phyloP scores from a whole-genome alignment of 2,113 vertebrate species.

The Caloenas nicobarica region DNA sequence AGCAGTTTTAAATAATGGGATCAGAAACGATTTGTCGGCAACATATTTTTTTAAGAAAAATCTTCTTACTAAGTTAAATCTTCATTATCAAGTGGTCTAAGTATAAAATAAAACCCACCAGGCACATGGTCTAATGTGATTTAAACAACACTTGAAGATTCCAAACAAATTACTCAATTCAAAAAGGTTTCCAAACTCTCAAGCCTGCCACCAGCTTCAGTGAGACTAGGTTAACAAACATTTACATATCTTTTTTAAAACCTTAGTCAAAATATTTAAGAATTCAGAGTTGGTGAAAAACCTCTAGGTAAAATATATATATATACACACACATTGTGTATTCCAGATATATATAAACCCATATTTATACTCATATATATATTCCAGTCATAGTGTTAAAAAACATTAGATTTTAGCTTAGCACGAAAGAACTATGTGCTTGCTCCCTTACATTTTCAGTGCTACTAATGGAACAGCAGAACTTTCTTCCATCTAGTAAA shows the following conservation, averaged over 20 bases:
- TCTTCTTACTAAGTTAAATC: background rate
- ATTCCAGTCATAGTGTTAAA: background rate
- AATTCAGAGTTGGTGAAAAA: background rate
- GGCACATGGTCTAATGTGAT: background rate
- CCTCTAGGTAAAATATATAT: background rate
- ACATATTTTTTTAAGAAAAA: background rate
- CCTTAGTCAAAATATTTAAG: background rate
- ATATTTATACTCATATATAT: background rate
- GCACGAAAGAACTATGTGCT: background rate
- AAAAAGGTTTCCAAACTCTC: background rate
- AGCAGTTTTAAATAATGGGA: conserved; percentile 46
- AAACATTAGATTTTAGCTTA: background rate
- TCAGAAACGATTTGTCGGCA: background rate
- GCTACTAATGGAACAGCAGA: background rate
- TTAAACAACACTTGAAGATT: background rate
- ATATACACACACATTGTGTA: background rate
- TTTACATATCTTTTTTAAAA: background rate
- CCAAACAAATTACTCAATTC: background rate
- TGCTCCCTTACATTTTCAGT: background rate
- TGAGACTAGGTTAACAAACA: background rate
- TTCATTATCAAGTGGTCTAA: background rate
- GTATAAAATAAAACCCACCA: background rate
- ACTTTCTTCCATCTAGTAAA: conserved; percentile 1
- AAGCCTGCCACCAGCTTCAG: background rate
- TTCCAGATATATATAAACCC: too few species aligned